phyloP scores from a whole-genome alignment of 2,797 vertebrate genomes.

The Yasuhikotakia modesta region DNA sequence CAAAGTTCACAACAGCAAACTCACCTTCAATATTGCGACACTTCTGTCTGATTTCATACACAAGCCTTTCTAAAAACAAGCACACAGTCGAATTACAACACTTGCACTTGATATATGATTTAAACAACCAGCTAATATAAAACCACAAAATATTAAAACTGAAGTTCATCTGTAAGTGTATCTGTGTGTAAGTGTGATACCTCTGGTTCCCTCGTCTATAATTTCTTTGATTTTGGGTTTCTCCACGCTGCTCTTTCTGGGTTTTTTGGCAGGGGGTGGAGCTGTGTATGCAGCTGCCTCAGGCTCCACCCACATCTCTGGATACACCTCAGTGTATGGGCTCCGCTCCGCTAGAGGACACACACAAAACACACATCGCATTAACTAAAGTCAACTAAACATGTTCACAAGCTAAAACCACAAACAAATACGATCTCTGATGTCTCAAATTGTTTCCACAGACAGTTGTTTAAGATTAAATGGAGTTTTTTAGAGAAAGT shows the following conservation, averaged over 20 bases:
- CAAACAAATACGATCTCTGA: too few species aligned
- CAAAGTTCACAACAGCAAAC: background rate
- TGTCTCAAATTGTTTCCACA: background rate
- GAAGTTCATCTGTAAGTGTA: background rate
- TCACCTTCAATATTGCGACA: slow-evolving; percentile 88
- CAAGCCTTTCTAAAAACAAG: slow-evolving; percentile 84
- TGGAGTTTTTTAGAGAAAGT: too few species aligned
- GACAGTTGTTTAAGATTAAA: too few species aligned
- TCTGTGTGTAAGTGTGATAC: slow-evolving; percentile 64
- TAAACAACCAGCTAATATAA: too few species aligned
- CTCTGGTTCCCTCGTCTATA: slow-evolving; percentile 95
- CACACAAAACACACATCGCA: background rate
- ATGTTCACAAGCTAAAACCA: background rate
- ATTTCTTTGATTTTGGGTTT: slow-evolving; percentile 93
- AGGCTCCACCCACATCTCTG: slow-evolving; percentile 93
- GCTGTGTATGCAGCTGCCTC: slow-evolving; percentile 90
- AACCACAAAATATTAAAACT: too few species aligned
- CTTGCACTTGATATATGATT: too few species aligned
- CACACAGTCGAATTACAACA: too few species aligned
- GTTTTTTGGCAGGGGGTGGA: slow-evolving; percentile 90
- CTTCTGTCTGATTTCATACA: slow-evolving; percentile 81
- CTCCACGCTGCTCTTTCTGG: slow-evolving; percentile 86
- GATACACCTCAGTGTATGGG: slow-evolving; percentile 95
- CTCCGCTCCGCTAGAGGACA: slow-evolving; percentile 85
- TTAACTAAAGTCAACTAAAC: background rate